phyloP scores from a whole-genome alignment of 2,888 invertebrate genomes.

The Galeopsomyia nigrocyanea region DNA sequence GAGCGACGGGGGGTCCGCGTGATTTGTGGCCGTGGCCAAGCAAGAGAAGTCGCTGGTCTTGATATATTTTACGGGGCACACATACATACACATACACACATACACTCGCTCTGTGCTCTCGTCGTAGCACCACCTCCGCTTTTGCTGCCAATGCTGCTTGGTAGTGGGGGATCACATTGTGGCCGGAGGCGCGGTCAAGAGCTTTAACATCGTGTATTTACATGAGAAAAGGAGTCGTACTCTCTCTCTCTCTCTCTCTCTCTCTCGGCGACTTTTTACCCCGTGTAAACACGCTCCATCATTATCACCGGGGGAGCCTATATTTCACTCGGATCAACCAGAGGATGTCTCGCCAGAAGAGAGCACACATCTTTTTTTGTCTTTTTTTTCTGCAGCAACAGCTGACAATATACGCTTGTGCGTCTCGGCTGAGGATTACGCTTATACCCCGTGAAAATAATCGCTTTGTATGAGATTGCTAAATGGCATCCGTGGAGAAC shows the following conservation, averaged over 20 bases:
- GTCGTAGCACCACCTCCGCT: constrained; percentile 42
- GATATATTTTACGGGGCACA: constrained; percentile 67
- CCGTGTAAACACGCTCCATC: constrained; percentile 66
- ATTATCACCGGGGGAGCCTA: constrained; percentile 64
- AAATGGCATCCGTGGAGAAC: constrained; percentile 1
- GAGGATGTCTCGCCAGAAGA: too few species aligned
- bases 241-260: constrained; percentile 41
- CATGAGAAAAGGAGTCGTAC: constrained; percentile 66
- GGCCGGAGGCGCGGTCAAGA: constrained; percentile 57
- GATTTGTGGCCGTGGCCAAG: constrained; percentile 66
- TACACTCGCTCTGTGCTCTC: constrained; percentile 47
- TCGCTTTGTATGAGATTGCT: constrained; percentile 5
- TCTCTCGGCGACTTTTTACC: constrained; percentile 41
- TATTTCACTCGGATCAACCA: constrained; percentile 52
- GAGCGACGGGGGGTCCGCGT: constrained; percentile 67
- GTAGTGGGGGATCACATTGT: constrained; percentile 37
- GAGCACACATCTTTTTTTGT: too few species aligned
- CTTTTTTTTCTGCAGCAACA: too few species aligned
- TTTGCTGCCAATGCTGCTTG: neutral
- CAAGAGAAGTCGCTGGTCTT: constrained; percentile 66
- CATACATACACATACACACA: constrained; percentile 34
- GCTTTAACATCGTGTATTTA: constrained; percentile 67
- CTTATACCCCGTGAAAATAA: constrained; percentile 29
- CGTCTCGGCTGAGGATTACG: neutral
- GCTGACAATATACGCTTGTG: too few species aligned